Evolutionary conservation across 2,797 vertebrate species (phyloP).

Genomic region (Anguilla megastoma): DNA sequence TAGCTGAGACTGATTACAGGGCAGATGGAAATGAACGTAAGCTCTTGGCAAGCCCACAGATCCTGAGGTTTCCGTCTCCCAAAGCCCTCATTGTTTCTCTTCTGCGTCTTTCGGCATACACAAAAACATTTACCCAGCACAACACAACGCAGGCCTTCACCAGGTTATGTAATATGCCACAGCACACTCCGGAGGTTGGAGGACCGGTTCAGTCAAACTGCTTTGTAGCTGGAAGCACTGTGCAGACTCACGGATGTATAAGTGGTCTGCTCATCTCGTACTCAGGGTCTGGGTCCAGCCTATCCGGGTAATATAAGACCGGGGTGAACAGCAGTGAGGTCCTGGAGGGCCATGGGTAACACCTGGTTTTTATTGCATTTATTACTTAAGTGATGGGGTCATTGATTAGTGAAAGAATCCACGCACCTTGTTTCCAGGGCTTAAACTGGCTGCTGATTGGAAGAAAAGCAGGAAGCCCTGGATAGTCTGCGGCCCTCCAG

Average conservation of each 20-base stretch:
- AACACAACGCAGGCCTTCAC: background rate
- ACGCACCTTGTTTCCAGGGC: background rate
- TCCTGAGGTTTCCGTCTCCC: conserved; percentile 37
- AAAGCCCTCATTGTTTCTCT: background rate
- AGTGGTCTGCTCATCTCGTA: background rate
- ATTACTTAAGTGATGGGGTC: background rate
- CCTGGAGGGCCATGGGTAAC: background rate
- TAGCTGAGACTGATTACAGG: conserved; percentile 56
- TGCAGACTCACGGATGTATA: background rate
- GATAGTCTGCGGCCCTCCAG: background rate
- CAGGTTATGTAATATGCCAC: conserved; percentile 39
- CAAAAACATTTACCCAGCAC: background rate
- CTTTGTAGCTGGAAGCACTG: background rate
- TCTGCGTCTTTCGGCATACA: background rate
- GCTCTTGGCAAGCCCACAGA: conserved; percentile 43
- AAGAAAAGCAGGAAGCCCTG: background rate
- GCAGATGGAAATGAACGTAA: conserved; percentile 52
- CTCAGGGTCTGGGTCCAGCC: background rate
- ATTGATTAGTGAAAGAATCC: background rate
- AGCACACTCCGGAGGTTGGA: background rate
- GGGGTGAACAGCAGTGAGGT: background rate
- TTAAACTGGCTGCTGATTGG: background rate
- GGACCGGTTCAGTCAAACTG: background rate
- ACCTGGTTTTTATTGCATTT: background rate
- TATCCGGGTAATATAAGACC: background rate